phyloP scores from a whole-genome alignment of 2,113 vertebrate genomes.

The Tragelaphus imberbis region DNA sequence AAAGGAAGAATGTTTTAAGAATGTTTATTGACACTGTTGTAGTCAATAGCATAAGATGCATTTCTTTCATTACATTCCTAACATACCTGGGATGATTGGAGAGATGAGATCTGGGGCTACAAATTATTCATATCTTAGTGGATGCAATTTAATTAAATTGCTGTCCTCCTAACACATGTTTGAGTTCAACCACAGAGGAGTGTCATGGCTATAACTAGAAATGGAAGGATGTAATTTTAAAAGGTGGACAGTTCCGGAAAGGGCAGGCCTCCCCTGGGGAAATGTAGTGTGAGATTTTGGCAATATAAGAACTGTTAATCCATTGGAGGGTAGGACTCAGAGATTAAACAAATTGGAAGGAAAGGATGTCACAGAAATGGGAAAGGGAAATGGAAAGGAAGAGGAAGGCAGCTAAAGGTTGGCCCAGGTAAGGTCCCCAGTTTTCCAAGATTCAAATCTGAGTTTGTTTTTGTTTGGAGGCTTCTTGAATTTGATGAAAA shows the following conservation, averaged over 20 bases:
- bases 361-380: accelerated
- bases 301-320: not conserved
- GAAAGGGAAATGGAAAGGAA: not conserved
- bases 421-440: not conserved
- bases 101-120: not conserved
- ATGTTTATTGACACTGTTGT: not conserved
- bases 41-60: not conserved
- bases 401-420: not conserved
- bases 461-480: not conserved
- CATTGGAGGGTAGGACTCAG: not conserved
- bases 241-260: slow-evolving; percentile 55
- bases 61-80: slow-evolving; percentile 34
- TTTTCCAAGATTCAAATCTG: not conserved
- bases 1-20: not conserved
- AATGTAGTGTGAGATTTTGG: not conserved
- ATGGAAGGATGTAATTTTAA: slow-evolving; percentile 55
- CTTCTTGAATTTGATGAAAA: slow-evolving; percentile 22
- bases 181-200: slow-evolving; percentile 46
- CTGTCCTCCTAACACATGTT: slow-evolving; percentile 42
- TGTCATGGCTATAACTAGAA: slow-evolving; percentile 57
- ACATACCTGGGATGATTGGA: not conserved
- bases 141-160: slow-evolving; percentile 65
- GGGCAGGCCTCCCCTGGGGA: slow-evolving; percentile 36
- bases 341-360: not conserved
- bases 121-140: slow-evolving; percentile 51